Conservation (phyloP, 2,113 vertebrate species). For the Caranx ignobilis region DNA sequence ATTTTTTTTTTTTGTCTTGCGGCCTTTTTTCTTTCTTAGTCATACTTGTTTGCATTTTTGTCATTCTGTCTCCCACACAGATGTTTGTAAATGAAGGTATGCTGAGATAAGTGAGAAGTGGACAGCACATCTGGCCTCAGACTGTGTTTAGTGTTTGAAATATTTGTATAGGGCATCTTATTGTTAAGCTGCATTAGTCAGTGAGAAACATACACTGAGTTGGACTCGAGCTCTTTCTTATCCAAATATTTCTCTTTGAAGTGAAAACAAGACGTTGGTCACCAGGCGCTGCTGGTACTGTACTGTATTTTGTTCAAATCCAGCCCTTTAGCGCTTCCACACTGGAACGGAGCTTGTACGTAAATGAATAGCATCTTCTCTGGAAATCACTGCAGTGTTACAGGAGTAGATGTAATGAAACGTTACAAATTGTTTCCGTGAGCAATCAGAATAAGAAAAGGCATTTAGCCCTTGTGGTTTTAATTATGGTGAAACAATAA, state of each 20-base stretch:
- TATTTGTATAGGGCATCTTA: constrained; percentile 54
- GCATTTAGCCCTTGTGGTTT: constrained; percentile 68
- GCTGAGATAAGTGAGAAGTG: constrained; percentile 33
- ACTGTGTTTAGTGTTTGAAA: constrained; percentile 31
- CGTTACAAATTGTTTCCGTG: constrained; percentile 74
- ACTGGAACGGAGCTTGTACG: constrained; percentile 17
- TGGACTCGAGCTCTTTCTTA: constrained; percentile 44
- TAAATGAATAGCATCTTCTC: constrained; percentile 55
- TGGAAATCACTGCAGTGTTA: constrained; percentile 55
- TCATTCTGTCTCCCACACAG: constrained; percentile 4
- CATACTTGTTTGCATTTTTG: constrained; percentile 12
- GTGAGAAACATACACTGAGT: constrained; percentile 52
- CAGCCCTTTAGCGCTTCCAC: constrained; percentile 9
- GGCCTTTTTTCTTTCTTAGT: constrained; percentile 6
- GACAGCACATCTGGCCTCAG: constrained; percentile 47
- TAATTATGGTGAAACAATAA: constrained; percentile 74
- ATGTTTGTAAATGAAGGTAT: constrained; percentile 18
- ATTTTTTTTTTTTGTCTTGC: background rate
- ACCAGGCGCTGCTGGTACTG: constrained; percentile 36
- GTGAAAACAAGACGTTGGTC: constrained; percentile 61
- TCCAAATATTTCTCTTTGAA: constrained; percentile 65
- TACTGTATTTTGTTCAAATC: constrained; percentile 39
- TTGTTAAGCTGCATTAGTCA: constrained; percentile 53
- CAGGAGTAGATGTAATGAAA: constrained; percentile 72
- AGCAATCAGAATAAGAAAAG: constrained; percentile 70